phyloP scores from a whole-genome alignment of 2,797 vertebrate genomes.

The Pangasius sanitwongsei region DNA sequence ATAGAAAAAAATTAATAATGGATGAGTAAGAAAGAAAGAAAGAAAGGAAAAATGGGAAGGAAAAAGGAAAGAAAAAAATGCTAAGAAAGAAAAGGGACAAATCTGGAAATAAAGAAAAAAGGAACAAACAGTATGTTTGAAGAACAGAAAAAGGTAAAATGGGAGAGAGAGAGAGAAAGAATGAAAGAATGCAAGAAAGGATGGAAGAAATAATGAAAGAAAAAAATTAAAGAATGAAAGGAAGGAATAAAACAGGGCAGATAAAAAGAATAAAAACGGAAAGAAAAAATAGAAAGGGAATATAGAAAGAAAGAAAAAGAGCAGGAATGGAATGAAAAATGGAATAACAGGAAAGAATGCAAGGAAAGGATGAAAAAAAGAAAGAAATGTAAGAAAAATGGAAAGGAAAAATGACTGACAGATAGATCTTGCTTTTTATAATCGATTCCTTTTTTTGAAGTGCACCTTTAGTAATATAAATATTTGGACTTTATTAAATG shows the following conservation, averaged over 20 bases:
- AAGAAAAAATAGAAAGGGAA: not conserved
- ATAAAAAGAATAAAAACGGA: not conserved
- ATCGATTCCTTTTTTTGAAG: not conserved
- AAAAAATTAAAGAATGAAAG: not conserved
- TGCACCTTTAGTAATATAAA: not conserved
- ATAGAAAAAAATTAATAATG: not conserved
- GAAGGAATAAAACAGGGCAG: too few species aligned
- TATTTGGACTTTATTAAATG: too few species aligned
- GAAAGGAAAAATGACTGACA: not conserved
- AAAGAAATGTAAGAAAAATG: not conserved
- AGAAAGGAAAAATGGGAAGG: too few species aligned
- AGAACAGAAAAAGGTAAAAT: too few species aligned
- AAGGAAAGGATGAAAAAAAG: not conserved
- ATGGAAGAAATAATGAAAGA: too few species aligned
- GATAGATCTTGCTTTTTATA: too few species aligned
- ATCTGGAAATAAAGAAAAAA: not conserved
- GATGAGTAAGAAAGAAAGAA: too few species aligned
- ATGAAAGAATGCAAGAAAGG: not conserved
- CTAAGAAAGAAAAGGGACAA: not conserved
- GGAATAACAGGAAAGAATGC: not conserved
- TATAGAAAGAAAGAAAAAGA: not conserved
- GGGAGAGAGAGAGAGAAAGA: not conserved
- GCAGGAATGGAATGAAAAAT: not conserved
- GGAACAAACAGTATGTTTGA: not conserved
- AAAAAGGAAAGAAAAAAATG: not conserved